Percentiles rank a stretch among this genome's conserved stretches.
Evolutionary conservation across 1,140 invertebrate genomes (phyloP).

Genomic region (Teleopsis dalmanni): DNA sequence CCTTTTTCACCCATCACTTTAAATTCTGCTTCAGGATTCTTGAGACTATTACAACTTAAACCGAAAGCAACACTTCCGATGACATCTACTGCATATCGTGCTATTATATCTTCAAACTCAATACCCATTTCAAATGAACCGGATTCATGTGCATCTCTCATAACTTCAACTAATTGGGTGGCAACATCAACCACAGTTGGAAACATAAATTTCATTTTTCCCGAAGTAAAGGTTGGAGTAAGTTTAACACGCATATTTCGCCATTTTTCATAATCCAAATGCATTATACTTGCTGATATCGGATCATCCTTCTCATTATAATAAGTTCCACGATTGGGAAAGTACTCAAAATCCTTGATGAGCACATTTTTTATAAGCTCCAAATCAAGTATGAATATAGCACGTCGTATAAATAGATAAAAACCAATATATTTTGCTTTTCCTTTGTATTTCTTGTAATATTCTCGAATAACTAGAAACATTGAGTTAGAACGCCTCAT

Average conservation of each 20-base stretch:
- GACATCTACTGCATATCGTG: constrained; percentile 53
- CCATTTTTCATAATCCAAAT: constrained; percentile 47
- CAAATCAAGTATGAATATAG: constrained; percentile 43
- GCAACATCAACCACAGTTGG: constrained; percentile 34
- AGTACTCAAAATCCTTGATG: constrained; percentile 51
- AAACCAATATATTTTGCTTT: constrained; percentile 22
- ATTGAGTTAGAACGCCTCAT: constrained; percentile 14
- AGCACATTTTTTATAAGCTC: constrained; percentile 54
- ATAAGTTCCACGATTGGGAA: constrained; percentile 45
- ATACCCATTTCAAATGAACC: constrained; percentile 4
- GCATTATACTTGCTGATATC: constrained; percentile 45
- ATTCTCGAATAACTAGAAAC: constrained; percentile 19
- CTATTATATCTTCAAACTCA: constrained; percentile 43
- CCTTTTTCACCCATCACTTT: constrained; percentile 26
- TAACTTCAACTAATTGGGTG: constrained; percentile 17
- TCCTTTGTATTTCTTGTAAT: constrained; percentile 34
- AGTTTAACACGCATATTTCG: constrained; percentile 48
- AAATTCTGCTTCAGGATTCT: constrained; percentile 50
- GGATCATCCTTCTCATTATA: constrained; percentile 46
- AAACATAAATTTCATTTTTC: constrained; percentile 51
- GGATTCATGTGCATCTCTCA: constrained; percentile 5
- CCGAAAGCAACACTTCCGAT: constrained; percentile 55
- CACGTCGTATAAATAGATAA: constrained; percentile 18
- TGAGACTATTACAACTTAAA: constrained; percentile 49
- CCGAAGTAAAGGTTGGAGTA: constrained; percentile 51